Evolutionary conservation across 2,888 invertebrate species (phyloP).

Genomic region (Lutraria lutraria): DNA sequence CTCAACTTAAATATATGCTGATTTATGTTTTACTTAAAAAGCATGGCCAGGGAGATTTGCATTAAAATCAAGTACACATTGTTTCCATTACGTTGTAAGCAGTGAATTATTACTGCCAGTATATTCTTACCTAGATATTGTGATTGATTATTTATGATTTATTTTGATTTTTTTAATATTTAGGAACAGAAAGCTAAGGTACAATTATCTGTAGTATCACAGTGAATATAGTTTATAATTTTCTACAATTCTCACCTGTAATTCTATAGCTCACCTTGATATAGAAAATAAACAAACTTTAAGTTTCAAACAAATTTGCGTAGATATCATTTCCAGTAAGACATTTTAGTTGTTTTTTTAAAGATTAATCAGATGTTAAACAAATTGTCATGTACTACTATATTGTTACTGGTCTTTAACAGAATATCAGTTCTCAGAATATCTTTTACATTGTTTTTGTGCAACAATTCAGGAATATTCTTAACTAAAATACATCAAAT

Average conservation of each 20-base stretch:
- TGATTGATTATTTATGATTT: slow-evolving; percentile 3
- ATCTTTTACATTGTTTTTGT: too few species aligned
- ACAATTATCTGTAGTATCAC: slow-evolving; percentile 24
- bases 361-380: not conserved
- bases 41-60: not conserved
- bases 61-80: not conserved
- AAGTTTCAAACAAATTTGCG: not conserved
- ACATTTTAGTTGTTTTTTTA: not conserved
- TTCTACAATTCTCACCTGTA: not conserved
- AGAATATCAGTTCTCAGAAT: too few species aligned
- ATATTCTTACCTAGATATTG: not conserved
- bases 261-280: not conserved
- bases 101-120: not conserved
- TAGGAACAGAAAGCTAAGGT: slow-evolving; percentile 68
- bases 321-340: not conserved
- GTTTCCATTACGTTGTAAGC: not conserved
- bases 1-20: too few species aligned
- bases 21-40: too few species aligned
- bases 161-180: slow-evolving; percentile 30
- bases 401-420: too few species aligned
- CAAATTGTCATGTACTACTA: too few species aligned
- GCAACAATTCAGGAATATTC: too few species aligned
- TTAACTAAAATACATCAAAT: too few species aligned
- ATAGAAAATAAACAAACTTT: not conserved
- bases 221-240: not conserved